Evolutionary conservation across 2,113 vertebrate species (phyloP), one percentile per base, ranked within the genome.

Genomic region (Sceloporus undulatus): DNA sequence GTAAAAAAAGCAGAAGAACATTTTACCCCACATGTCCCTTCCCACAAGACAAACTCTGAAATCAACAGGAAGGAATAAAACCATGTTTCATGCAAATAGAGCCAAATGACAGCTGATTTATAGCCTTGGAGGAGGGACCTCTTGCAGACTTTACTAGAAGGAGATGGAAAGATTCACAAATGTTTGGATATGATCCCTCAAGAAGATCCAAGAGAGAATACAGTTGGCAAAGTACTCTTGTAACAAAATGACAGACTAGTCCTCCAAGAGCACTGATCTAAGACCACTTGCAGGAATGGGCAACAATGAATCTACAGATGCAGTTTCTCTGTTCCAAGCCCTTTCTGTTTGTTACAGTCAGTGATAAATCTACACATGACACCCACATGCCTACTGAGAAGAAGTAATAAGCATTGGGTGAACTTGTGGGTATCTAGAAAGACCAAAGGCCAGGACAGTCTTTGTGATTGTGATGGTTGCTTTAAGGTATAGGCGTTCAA

Each of bases 11-110:
- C n/a, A 62, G 52, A 42, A 59, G 78, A 62, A 27, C 5, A 56
- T 40, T 10, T 38, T 74, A 27, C 23, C 42, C 21, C n/a, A 59
- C 4, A 21, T 71, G 42, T 52, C 16, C 68, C 23, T n/a, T 42
- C 42, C 62, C 11, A 80, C 73, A 78, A 89, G 38, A 25, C 54
- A 82, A 71, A 91, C 48, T 65, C 9, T 82, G 23, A 78, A 91
- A 80, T 59, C 73, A 0, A 25, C 34, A 1, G 16, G 38, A 90
- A 90, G 21, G 4, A 42, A 87, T 74, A 59, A 82, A 88, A 14
- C 21, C 38, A 0, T 0, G 3, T 65, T 88, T 88, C 23, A 34
- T 73, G 79, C 87, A 54, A 71, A 42, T 70, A 73, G 7, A 42
- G 18, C 25, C 9, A 5, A 86, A 23, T 38, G 29, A 1, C 40